Evolutionary conservation across 2,888 invertebrate species (phyloP).

Genomic region (Rotaria sp.): DNA sequence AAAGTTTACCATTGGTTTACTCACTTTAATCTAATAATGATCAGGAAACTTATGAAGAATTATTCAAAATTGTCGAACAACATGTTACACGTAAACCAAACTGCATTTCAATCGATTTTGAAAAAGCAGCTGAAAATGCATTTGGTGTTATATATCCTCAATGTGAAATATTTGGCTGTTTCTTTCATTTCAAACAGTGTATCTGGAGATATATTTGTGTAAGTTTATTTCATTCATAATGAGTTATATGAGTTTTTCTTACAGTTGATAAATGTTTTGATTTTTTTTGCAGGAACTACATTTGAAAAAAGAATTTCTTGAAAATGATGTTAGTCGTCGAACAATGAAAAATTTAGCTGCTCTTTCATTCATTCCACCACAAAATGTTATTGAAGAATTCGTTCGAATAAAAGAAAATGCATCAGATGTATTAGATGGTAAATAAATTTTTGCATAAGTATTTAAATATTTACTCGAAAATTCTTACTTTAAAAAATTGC

Average conservation of each 20-base stretch:
- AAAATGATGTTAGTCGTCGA: background rate
- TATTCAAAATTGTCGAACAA: background rate
- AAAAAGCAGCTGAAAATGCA: background rate
- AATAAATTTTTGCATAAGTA: too few species aligned
- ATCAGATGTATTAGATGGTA: background rate
- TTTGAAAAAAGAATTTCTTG: background rate
- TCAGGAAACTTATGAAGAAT: background rate
- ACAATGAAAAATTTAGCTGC: conserved; percentile 7
- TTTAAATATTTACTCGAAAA: too few species aligned
- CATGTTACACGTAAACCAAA: background rate
- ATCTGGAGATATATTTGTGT: background rate
- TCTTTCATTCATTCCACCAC: background rate
- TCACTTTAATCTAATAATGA: background rate
- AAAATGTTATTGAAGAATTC: conserved; percentile 13
- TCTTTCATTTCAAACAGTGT: background rate
- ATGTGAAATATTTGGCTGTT: conserved; percentile 5
- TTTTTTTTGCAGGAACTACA: background rate
- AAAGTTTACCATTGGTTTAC: background rate
- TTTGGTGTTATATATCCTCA: background rate
- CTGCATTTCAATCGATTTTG: background rate
- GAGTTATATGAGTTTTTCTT: background rate
- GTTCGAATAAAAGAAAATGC: background rate
- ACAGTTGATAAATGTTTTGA: background rate
- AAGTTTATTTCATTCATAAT: background rate
- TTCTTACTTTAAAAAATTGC: too few species aligned